phyloP scores from a whole-genome alignment of 1,140 invertebrate species.

The Drosophila mojavensis region DNA sequence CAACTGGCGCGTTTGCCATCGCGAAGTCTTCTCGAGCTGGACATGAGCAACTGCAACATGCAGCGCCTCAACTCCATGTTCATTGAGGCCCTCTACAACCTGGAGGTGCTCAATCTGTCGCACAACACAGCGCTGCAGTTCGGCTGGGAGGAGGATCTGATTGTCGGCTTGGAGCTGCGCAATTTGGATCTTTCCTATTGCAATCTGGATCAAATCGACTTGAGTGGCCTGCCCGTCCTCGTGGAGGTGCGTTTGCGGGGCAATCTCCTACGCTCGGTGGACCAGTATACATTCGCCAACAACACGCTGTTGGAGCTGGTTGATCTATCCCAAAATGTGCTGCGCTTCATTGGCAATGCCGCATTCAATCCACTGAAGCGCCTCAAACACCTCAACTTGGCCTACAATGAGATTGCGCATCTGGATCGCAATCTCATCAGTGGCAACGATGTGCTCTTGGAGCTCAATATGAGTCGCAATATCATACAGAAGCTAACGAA shows the following conservation, averaged over 20 bases:
- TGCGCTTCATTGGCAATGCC: conserved; percentile 85
- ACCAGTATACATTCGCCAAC: conserved; percentile 86
- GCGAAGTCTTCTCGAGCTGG: conserved; percentile 85
- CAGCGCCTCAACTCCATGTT: conserved; percentile 84
- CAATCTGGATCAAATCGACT: conserved; percentile 86
- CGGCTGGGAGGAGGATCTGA: conserved; percentile 75
- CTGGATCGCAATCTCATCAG: conserved; percentile 85
- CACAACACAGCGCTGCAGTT: conserved; percentile 85
- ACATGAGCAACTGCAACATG: conserved; percentile 86
- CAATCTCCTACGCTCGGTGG: conserved; percentile 86
- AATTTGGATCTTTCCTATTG: conserved; percentile 87
- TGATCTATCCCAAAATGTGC: conserved; percentile 87
- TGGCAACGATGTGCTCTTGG: conserved; percentile 85
- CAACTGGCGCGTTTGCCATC: conserved; percentile 85
- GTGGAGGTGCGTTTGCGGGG: conserved; percentile 85
- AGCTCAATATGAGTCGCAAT: conserved; percentile 87
- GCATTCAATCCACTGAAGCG: conserved; percentile 86
- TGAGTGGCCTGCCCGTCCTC: conserved; percentile 87
- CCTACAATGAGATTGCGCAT: conserved; percentile 87
- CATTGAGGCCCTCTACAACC: conserved; percentile 84
- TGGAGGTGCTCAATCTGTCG: conserved; percentile 85
- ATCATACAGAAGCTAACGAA: conserved; percentile 86
- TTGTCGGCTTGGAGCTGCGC: conserved; percentile 85
- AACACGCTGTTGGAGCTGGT: conserved; percentile 86
- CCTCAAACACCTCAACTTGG: conserved; percentile 87